Evolutionary conservation across 2,797 vertebrate genomes (phyloP).

Genomic region (Pempheris klunzingeri): DNA sequence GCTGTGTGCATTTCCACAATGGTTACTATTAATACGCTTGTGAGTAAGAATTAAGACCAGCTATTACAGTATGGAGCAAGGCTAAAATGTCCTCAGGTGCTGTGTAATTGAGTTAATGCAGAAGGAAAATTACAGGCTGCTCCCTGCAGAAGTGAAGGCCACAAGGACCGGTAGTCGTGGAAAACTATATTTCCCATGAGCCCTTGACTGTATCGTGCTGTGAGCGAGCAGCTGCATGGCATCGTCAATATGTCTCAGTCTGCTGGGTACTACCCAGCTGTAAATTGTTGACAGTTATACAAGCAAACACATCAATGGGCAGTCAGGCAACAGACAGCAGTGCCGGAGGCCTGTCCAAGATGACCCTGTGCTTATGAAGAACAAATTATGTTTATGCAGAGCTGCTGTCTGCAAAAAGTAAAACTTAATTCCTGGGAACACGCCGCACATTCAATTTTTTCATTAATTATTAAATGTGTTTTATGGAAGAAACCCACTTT

Average conservation of each 20-base stretch:
- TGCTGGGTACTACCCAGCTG: conserved; percentile 73
- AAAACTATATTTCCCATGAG: conserved; percentile 82
- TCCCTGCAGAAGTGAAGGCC: conserved; percentile 60
- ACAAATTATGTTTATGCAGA: conserved; percentile 54
- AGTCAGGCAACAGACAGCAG: conserved; percentile 64
- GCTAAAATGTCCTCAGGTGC: conserved; percentile 77
- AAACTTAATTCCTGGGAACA: conserved; percentile 33
- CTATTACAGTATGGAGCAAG: conserved; percentile 48
- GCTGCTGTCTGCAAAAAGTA: conserved; percentile 37
- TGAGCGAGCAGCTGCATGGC: conserved; percentile 66
- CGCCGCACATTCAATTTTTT: conserved; percentile 15
- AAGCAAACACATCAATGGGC: conserved; percentile 75
- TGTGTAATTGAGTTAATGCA: conserved; percentile 74
- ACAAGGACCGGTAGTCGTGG: conserved; percentile 57
- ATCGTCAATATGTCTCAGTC: conserved; percentile 73
- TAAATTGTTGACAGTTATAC: conserved; percentile 80
- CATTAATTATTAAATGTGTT: conserved; percentile 60
- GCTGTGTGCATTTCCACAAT: conserved; percentile 35
- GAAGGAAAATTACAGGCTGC: conserved; percentile 72
- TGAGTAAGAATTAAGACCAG: conserved; percentile 65
- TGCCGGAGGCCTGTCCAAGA: conserved; percentile 45
- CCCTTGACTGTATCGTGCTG: conserved; percentile 60
- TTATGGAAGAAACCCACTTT: conserved; percentile 48
- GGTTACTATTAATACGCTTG: conserved; percentile 50
- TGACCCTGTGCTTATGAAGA: conserved; percentile 54